A percentile compares a stretch with the other conserved stretches of the same genome.
phyloP scores from a whole-genome alignment of 2,113 vertebrate species.

The Heterochromis multidens region DNA sequence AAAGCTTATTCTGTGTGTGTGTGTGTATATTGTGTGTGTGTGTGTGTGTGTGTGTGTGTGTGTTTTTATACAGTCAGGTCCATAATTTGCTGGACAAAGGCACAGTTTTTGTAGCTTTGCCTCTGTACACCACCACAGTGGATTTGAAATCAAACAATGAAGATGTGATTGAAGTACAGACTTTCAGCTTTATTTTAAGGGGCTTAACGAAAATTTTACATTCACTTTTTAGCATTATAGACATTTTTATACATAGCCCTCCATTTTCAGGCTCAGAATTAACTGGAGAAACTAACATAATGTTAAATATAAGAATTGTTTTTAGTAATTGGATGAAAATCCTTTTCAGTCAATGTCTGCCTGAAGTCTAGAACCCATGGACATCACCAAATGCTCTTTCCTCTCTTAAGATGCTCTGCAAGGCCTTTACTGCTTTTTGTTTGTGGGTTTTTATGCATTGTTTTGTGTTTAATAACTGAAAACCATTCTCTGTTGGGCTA shows the following conservation, averaged over 20 bases:
- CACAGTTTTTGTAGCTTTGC: background rate
- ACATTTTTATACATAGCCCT: no score
- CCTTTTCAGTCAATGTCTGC: background rate
- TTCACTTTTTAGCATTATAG: background rate
- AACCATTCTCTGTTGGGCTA: no score
- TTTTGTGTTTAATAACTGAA: background rate
- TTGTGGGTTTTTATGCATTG: background rate
- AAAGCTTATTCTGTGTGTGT: no score
- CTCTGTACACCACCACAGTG: no score
- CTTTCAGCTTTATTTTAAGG: background rate
- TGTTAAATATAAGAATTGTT: background rate
- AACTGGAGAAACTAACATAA: background rate
- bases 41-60: no score
- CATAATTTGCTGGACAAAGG: background rate
- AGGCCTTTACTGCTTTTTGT: background rate
- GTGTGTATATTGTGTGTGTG: no score
- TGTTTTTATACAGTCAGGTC: background rate
- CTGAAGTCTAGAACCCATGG: background rate
- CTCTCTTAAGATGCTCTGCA: background rate
- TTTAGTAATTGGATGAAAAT: background rate
- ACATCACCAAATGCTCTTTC: background rate
- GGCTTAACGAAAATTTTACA: background rate
- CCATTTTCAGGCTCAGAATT: background rate
- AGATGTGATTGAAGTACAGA: background rate
- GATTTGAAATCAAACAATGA: background rate